phyloP scores from a whole-genome alignment of 2,888 invertebrate species.

The Idaea dimidiata region DNA sequence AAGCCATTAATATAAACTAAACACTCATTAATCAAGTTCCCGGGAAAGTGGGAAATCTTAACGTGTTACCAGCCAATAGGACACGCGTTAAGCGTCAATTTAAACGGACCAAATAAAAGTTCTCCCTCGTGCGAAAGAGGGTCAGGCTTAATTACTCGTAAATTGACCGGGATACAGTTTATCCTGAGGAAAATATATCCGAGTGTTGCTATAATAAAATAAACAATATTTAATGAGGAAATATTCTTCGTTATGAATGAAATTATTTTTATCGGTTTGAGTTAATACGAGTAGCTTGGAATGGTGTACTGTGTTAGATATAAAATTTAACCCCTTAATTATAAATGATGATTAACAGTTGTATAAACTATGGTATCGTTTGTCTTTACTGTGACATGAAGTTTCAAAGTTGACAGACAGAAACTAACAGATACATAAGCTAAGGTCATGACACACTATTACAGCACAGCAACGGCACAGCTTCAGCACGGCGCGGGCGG shows the following conservation, averaged over 20 bases:
- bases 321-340: no score
- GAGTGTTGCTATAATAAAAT: slow-evolving; percentile 47
- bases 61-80: slow-evolving; percentile 59
- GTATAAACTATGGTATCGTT: no score
- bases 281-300: neutral
- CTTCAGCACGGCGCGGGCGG: no score
- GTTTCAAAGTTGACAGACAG: no score
- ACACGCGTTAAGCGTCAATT: slow-evolving; percentile 62
- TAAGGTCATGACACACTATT: no score
- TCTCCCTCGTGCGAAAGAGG: slow-evolving; percentile 73
- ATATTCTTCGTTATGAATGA: slow-evolving; percentile 37
- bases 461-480: no score
- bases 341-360: no score
- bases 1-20: slow-evolving; percentile 15
- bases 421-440: no score
- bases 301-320: neutral
- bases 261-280: neutral
- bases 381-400: no score
- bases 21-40: slow-evolving; percentile 55
- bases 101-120: slow-evolving; percentile 72
- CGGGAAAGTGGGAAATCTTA: slow-evolving; percentile 52
- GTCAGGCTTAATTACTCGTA: slow-evolving; percentile 80
- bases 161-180: slow-evolving; percentile 75
- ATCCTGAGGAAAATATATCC: slow-evolving; percentile 56
- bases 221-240: neutral